Evolutionary conservation across 2,888 invertebrate genomes (phyloP), one percentile per base, ranked within the genome.

Genomic region (Erynnis tages): DNA sequence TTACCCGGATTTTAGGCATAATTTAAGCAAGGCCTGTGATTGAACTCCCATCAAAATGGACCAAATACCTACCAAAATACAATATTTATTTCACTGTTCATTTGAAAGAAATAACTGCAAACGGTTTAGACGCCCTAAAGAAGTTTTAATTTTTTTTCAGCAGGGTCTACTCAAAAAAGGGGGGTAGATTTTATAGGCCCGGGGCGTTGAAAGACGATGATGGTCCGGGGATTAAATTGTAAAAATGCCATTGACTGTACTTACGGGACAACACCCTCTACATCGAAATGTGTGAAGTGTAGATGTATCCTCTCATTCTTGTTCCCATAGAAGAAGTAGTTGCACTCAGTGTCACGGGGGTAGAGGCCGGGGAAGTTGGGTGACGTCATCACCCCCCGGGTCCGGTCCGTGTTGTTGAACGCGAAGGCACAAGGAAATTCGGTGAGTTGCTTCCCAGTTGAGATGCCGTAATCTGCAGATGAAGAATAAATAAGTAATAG

Each of bases 191-290:
- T n/a, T n/a, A n/a, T n/a, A n/a, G n/a, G n/a, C n/a, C n/a, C n/a
- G n/a, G n/a, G n/a, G n/a, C n/a, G n/a, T n/a, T n/a, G n/a, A n/a
- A n/a, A n/a, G n/a, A n/a, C n/a, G n/a, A n/a, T n/a, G n/a, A n/a
- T n/a, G n/a, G n/a, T n/a, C n/a, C n/a, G n/a, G n/a, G n/a, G n/a
- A n/a, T 21, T 27, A 27, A 6, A 2, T 10, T 11, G n/a, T 35
- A 19, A 37, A 25, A 40, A n/a, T 14, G 11, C 6, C 14, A 7
- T 21, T n/a, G n/a, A n/a, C n/a, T 13, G 41, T 45, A 93, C 95
- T 94, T 91, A 98, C 98, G 97, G 97, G 62, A 93, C 90, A 53
- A 98, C 95, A 56, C 98, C 98, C 84, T 98, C 98, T 14, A 98
- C 95, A 77, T 98, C 97, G 74, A 98, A 98, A 82, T 95, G 95